Evolutionary conservation across 2,888 invertebrate genomes (phyloP).

Genomic region (Synergus gifuensis): DNA sequence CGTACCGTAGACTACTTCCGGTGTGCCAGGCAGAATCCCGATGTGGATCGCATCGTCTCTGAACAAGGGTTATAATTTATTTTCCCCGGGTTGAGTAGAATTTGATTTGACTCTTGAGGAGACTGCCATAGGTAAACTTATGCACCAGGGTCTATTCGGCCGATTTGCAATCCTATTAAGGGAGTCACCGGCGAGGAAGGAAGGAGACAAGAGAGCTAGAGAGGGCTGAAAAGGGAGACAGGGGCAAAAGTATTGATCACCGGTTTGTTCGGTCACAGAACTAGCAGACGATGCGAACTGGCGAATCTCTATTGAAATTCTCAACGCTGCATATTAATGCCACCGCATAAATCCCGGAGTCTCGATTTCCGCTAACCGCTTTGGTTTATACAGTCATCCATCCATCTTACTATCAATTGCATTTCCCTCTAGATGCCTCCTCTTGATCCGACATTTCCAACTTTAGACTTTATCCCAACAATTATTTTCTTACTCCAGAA

Average conservation of each 20-base stretch:
- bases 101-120: constrained; percentile 41
- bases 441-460: background rate
- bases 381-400: constrained; percentile 43
- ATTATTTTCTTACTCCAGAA: background rate
- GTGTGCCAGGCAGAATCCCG: background rate
- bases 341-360: constrained; percentile 50
- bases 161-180: constrained; percentile 54
- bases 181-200: constrained; percentile 33
- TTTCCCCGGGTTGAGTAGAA: constrained; percentile 3
- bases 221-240: constrained; percentile 17
- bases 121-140: constrained; percentile 45
- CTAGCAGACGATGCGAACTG: constrained; percentile 50
- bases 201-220: constrained; percentile 20
- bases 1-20: background rate
- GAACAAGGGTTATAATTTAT: constrained; percentile 37
- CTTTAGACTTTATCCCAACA: background rate
- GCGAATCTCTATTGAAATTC: constrained; percentile 56
- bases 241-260: constrained; percentile 58
- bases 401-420: constrained; percentile 23
- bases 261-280: constrained; percentile 48
- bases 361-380: constrained; percentile 42
- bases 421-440: background rate
- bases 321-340: constrained; percentile 56
- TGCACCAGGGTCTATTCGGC: constrained; percentile 46
- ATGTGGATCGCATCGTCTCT: background rate